Evolutionary conservation across 2,113 vertebrate genomes (phyloP).

Genomic region (Hyperopisus bebe): DNA sequence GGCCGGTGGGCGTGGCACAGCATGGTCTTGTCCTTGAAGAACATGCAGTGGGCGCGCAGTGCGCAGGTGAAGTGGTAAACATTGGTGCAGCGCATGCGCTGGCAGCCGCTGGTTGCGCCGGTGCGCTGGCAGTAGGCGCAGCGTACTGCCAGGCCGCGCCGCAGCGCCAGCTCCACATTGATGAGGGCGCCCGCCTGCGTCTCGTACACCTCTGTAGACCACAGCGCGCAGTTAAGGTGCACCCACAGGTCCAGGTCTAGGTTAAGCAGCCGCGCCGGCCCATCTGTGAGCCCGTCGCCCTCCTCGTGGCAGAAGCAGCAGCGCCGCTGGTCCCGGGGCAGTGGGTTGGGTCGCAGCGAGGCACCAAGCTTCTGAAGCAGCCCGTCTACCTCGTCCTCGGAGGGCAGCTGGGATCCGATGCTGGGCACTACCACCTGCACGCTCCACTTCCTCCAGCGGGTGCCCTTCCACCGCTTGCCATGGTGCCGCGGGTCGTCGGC

Average conservation of each 20-base stretch:
- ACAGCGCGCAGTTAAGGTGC: conserved; percentile 83
- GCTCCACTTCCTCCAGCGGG: conserved; percentile 89
- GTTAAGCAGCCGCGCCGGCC: conserved; percentile 88
- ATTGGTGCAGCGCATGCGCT: conserved; percentile 90
- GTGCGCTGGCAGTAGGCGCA: conserved; percentile 84
- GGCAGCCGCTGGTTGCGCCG: conserved; percentile 90
- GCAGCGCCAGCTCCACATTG: conserved; percentile 85
- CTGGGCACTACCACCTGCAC: conserved; percentile 72
- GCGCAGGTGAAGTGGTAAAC: conserved; percentile 97
- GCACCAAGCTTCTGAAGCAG: conserved; percentile 76
- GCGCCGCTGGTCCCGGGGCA: conserved; percentile 77
- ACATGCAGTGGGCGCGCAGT: conserved; percentile 89
- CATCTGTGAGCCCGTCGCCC: conserved; percentile 85
- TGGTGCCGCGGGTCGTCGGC: conserved; percentile 53
- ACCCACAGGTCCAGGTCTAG: conserved; percentile 97
- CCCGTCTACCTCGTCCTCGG: conserved; percentile 77
- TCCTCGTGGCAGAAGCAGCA: conserved; percentile 94
- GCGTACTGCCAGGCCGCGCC: conserved; percentile 80
- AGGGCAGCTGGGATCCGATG: conserved; percentile 64
- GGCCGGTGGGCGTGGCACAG: conserved; percentile 91
- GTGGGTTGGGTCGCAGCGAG: conserved; percentile 74
- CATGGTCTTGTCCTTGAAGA: conserved; percentile 99
- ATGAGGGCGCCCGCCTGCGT: conserved; percentile 96
- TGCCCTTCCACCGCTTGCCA: conserved; percentile 75
- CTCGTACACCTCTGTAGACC: conserved; percentile 94